phyloP scores from a whole-genome alignment of 2,113 vertebrate species.

The Chaetodon trifascialis region DNA sequence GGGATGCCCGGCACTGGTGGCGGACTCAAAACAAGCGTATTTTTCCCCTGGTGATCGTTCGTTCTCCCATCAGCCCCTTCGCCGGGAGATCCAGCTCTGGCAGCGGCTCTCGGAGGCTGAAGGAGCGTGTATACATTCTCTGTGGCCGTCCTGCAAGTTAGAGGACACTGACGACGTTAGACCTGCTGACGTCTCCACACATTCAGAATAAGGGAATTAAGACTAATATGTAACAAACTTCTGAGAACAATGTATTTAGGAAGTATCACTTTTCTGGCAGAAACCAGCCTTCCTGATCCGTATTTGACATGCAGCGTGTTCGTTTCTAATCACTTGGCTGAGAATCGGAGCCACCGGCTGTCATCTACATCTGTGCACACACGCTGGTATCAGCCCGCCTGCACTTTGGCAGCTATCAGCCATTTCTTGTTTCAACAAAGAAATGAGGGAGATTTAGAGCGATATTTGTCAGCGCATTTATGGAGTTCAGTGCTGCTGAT shows the following conservation, averaged over 20 bases:
- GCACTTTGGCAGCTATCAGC: slow-evolving; percentile 49
- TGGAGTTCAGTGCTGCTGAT: slow-evolving; percentile 17
- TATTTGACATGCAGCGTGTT: slow-evolving; percentile 52
- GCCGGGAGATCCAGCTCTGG: slow-evolving; percentile 71
- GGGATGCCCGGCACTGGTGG: slow-evolving; percentile 69
- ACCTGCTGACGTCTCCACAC: background rate
- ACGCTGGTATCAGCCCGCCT: slow-evolving; percentile 38
- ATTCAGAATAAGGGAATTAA: background rate
- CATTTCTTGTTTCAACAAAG: slow-evolving; percentile 45
- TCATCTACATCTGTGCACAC: slow-evolving; percentile 71
- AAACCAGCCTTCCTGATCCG: slow-evolving; percentile 39
- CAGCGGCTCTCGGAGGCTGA: slow-evolving; percentile 69
- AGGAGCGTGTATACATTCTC: slow-evolving; percentile 83
- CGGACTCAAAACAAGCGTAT: slow-evolving; percentile 55
- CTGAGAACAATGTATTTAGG: background rate
- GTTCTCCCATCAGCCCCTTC: slow-evolving; percentile 71
- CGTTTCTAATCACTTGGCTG: slow-evolving; percentile 56
- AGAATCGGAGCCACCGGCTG: slow-evolving; percentile 56
- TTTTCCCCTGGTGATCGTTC: slow-evolving; percentile 65
- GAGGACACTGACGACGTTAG: background rate
- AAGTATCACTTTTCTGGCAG: slow-evolving; percentile 15
- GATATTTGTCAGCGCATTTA: slow-evolving; percentile 49
- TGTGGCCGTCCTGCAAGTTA: slow-evolving; percentile 68
- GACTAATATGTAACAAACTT: too few relatives aligned
- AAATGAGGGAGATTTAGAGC: slow-evolving; percentile 35